Percentiles rank a stretch among this genome's conserved stretches.
Evolutionary conservation across 2,888 invertebrate species (phyloP).

Genomic region (Dryocosmus kuriphilus): DNA sequence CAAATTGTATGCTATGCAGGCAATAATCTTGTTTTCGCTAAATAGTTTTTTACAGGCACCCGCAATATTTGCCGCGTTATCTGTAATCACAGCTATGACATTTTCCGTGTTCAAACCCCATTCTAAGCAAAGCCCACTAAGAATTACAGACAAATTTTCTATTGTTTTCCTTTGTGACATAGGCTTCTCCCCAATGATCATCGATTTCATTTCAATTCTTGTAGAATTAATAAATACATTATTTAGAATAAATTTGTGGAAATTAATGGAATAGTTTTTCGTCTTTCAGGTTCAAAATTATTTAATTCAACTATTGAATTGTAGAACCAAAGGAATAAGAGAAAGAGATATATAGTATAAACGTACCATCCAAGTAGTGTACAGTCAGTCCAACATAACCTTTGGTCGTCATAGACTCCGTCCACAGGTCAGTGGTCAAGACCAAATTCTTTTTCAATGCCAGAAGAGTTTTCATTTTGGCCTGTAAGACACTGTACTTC

Average conservation of each 20-base stretch:
- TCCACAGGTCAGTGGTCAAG: neutral
- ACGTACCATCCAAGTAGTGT: too few species aligned
- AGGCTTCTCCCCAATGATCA: neutral
- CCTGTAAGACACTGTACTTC: too few species aligned
- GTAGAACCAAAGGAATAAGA: too few species aligned
- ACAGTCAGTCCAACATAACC: too few species aligned
- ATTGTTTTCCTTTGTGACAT: neutral
- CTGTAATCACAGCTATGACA: neutral
- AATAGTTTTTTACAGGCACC: neutral
- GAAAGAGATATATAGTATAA: too few species aligned
- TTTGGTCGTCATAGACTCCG: neutral
- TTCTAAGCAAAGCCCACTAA: neutral
- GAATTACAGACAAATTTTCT: neutral
- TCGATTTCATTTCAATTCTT: neutral
- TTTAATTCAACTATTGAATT: too few species aligned
- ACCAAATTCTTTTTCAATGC: neutral
- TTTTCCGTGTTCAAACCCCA: neutral
- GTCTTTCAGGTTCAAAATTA: too few species aligned
- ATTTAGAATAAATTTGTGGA: too few species aligned
- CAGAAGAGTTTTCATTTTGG: neutral
- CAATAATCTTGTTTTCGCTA: slow-evolving; percentile 12
- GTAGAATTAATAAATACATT: too few species aligned
- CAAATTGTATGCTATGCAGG: neutral
- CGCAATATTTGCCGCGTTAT: slow-evolving; percentile 13
- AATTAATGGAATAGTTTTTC: too few species aligned